phyloP scores from a whole-genome alignment of 2,888 invertebrate genomes.

The Orchesellides sinensis region DNA sequence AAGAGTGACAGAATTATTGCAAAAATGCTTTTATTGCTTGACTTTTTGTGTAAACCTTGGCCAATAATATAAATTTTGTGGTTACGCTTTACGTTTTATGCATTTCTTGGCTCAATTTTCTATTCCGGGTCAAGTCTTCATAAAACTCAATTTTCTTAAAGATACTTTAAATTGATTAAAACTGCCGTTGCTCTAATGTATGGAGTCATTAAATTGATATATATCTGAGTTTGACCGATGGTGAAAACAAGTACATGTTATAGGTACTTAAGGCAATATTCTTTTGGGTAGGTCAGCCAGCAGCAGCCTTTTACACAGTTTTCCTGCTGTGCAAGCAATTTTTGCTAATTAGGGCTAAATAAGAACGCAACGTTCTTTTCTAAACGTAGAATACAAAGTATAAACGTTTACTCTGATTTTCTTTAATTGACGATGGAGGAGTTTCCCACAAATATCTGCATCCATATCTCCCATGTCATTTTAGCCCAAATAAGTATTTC shows the following conservation, averaged over 20 bases:
- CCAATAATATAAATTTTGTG: no score
- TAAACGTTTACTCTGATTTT: background rate
- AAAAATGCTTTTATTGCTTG: background rate
- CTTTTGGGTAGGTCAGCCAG: constrained; percentile 65
- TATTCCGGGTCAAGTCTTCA: constrained; percentile 31
- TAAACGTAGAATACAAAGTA: background rate
- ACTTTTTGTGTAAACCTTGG: no score
- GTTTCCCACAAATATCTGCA: constrained; percentile 24
- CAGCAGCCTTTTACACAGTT: no score
- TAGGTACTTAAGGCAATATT: constrained; percentile 47
- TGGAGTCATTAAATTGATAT: background rate
- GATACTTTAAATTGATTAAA: constrained; percentile 49
- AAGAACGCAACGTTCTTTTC: constrained; percentile 42
- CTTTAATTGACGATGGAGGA: constrained; percentile 40
- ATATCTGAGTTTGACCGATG: constrained; percentile 26
- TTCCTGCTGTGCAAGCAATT: constrained; percentile 46
- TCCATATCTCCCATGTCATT: background rate
- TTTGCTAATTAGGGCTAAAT: constrained; percentile 59
- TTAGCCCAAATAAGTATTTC: constrained; percentile 12
- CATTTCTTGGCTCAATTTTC: background rate
- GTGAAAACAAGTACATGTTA: constrained; percentile 33
- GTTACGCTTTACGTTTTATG: no score
- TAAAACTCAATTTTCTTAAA: no score
- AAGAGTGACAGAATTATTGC: constrained; percentile 7
- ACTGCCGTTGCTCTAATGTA: constrained; percentile 18